These are phyloP conservation scores for Tolmerus cingulatus DNA, from an alignment of 2,888 invertebrate genomes.

Conservation along the genomic window DNA sequence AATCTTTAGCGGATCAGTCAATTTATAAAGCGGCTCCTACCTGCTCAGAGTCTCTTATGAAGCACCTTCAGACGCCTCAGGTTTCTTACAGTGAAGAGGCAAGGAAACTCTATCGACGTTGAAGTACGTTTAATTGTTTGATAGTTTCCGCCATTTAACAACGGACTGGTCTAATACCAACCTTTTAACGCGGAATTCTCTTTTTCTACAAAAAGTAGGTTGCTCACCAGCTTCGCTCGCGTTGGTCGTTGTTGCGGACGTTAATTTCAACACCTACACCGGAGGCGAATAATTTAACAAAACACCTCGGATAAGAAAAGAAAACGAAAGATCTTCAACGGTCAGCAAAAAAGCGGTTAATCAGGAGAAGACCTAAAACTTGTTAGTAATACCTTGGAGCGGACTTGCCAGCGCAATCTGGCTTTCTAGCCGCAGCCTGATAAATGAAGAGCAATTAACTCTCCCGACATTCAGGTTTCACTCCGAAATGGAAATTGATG, in stretches of 20 bases:
- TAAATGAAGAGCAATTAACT: constrained; percentile 40
- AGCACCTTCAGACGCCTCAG: neutral
- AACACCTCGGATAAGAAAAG: neutral
- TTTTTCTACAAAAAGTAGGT: neutral
- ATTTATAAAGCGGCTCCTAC: neutral
- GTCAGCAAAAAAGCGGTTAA: constrained; percentile 19
- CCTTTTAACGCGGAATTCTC: neutral
- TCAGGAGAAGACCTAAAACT: constrained; percentile 26
- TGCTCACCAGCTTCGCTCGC: neutral
- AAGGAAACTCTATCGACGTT: neutral
- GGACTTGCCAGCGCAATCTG: neutral
- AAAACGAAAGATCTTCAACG: neutral
- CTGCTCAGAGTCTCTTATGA: neutral
- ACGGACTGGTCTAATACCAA: neutral
- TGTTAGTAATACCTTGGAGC: constrained; percentile 26
- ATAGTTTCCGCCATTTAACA: neutral
- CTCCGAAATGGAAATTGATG: constrained; percentile 42
- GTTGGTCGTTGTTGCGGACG: neutral
- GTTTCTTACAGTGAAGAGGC: neutral
- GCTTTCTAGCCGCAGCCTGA: constrained; percentile 31
- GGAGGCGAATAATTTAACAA: neutral
- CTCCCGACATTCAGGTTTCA: constrained; percentile 36
- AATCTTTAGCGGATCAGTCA: neutral
- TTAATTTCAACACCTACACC: neutral
- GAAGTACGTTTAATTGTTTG: neutral